phyloP scores from a whole-genome alignment of 35 echinoderm and acorn worm species.

The Ophiothrix spiculata region DNA sequence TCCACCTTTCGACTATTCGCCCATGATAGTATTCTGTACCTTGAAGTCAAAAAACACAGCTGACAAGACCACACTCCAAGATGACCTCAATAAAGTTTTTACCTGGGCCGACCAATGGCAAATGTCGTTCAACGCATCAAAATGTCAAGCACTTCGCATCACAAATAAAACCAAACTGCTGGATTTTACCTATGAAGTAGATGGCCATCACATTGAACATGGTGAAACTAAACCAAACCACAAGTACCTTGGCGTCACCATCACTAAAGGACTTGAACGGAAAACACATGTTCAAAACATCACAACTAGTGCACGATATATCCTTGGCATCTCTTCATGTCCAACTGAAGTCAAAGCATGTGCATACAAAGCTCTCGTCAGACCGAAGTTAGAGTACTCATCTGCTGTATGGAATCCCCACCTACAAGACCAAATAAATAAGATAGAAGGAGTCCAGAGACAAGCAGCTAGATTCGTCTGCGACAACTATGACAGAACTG shows the following conservation, averaged over 20 bases:
- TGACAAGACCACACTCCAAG: not conserved
- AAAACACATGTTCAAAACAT: not conserved
- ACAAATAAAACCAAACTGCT: not conserved
- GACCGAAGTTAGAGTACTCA: too few species aligned
- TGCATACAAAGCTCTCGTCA: slow-evolving; percentile 38
- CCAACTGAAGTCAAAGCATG: slow-evolving; percentile 29
- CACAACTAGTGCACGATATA: not conserved
- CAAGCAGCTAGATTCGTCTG: too few species aligned
- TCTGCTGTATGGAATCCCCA: too few species aligned
- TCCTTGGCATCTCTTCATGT: not conserved
- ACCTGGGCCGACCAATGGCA: not conserved
- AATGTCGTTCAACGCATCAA: slow-evolving; percentile 6
- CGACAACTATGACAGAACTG: too few species aligned
- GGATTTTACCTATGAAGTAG: not conserved
- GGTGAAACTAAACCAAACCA: not conserved
- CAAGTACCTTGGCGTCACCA: slow-evolving; percentile 13
- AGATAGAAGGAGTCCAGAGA: too few species aligned
- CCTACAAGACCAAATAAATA: too few species aligned
- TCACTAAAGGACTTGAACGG: not conserved
- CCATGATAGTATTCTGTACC: not conserved
- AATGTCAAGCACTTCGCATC: not conserved
- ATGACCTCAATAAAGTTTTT: not conserved
- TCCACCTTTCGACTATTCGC: slow-evolving; percentile 7
- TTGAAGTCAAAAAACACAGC: not conserved
- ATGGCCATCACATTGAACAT: not conserved